phyloP scores from a whole-genome alignment of 2,113 vertebrate genomes.

The Taxidea taxus region DNA sequence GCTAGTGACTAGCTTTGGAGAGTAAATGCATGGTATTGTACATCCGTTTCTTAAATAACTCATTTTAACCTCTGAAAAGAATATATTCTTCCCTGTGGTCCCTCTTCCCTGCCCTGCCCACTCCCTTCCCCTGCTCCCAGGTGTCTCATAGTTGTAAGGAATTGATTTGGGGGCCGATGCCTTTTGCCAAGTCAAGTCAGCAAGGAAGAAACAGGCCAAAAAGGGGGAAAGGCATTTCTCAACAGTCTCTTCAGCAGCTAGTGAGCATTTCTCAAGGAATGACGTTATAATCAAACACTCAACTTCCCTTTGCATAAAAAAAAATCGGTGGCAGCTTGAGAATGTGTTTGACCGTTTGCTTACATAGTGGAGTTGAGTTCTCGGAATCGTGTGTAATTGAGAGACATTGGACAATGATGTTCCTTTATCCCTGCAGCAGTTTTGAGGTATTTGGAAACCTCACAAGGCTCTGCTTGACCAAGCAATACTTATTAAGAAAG shows the following conservation, averaged over 20 bases:
- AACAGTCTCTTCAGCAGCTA: constrained; percentile 59
- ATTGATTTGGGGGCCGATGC: constrained; percentile 72
- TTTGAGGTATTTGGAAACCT: constrained; percentile 32
- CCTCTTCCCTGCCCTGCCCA: constrained; percentile 40
- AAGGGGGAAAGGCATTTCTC: constrained; percentile 71
- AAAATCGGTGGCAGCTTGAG: background rate
- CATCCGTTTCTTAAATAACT: constrained; percentile 83
- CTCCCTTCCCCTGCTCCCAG: constrained; percentile 68
- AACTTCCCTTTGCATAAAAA: constrained; percentile 1
- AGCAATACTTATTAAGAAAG: background rate
- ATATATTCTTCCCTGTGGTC: constrained; percentile 71
- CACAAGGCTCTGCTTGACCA: background rate
- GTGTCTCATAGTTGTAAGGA: constrained; percentile 82
- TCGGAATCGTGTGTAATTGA: constrained; percentile 14
- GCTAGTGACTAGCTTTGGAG: constrained; percentile 87
- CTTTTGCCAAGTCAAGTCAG: constrained; percentile 64
- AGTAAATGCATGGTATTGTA: constrained; percentile 89
- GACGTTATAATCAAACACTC: constrained; percentile 47
- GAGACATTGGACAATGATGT: background rate
- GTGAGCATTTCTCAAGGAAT: constrained; percentile 52
- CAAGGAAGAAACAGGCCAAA: constrained; percentile 75
- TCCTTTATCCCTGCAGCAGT: background rate
- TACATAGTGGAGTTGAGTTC: constrained; percentile 25
- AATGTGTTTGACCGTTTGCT: constrained; percentile 32
- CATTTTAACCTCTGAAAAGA: constrained; percentile 80